These are phyloP conservation scores for Trichosurus vulpecula DNA, from an alignment of 2,797 vertebrate genomes.

Conservation along the genomic window DNA sequence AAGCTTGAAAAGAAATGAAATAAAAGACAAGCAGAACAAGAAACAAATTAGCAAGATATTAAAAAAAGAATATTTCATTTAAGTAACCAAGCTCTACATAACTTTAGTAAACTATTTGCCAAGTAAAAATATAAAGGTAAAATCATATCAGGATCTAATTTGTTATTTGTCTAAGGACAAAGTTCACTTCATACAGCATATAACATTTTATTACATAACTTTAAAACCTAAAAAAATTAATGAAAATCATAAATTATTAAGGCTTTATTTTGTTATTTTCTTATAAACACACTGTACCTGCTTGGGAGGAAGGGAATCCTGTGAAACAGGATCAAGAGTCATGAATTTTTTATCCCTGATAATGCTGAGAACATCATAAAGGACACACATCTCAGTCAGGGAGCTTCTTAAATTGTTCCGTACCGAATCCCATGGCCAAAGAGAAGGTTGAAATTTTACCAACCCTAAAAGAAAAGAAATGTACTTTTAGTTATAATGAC, in stretches of 20 bases:
- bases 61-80: not conserved
- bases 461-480: constrained; percentile 84
- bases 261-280: constrained; percentile 63
- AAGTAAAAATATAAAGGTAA: not conserved
- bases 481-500: not conserved
- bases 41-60: not conserved
- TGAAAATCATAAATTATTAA: constrained; percentile 90
- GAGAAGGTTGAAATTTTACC: constrained; percentile 96
- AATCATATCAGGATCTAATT: not conserved
- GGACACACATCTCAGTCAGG: constrained; percentile 97
- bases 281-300: constrained; percentile 78
- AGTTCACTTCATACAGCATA: not conserved
- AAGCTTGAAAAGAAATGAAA: not conserved
- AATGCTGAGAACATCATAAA: constrained; percentile 96
- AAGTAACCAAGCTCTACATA: not conserved
- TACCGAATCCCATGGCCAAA: constrained; percentile 99
- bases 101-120: not conserved
- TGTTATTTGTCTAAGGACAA: not conserved
- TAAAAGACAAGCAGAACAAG: not conserved
- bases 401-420: constrained; percentile 94
- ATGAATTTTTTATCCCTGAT: constrained; percentile 99
- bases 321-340: constrained; percentile 96
- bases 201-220: not conserved
- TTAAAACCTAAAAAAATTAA: not conserved
- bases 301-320: constrained; percentile 88